Evolutionary conservation across 2,113 vertebrate species (phyloP), one percentile per base, ranked within the genome.

Genomic region (Heteronetta atricapilla): DNA sequence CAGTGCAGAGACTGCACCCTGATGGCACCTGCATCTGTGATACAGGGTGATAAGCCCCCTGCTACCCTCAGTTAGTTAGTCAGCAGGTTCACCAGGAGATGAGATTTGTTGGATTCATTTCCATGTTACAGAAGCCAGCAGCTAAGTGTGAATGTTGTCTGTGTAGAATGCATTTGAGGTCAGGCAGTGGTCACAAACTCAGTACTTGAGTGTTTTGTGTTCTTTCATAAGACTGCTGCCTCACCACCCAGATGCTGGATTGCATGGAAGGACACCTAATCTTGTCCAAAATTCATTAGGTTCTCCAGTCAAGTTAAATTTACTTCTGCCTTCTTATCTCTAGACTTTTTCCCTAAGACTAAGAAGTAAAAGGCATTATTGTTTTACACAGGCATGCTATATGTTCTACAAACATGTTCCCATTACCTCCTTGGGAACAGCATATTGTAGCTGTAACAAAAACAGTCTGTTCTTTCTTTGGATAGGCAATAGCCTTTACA

Each of bases 221-320:
- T 40, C 22, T 87, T 90, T 82, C 53, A 8, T 52, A 79, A 89
- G 67, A 38, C 29, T 78, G 52, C 66, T 75, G 31, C 88, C 82
- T 93, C 46, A 62, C 52, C 36, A 75, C n/a, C n/a, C 60, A 36
- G 31, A 56, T 7, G 13, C 58, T 38, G 85, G 88, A 91, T 87
- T 89, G 64, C 53, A n/a, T 11, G 42, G 66, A 48, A n/a, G 42
- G 28, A 82, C 20, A 56, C 25, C 33, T 93, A 73, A 91, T 94
- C 22, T 72, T 72, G 40, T 29, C 26, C 56, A 79, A 75, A 88
- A 94, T 34, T 90, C 81, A 78, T 88, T 96, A 91, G 84, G 84
- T 90, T 95, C 83, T 69, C 19, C 6, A 70, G 40, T 78, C 77
- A 89, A 56, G 40, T 77, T 93, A 85, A 87, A 95, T 91, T 84